Evolutionary conservation across 2,797 vertebrate genomes (phyloP), one percentile per base, ranked within the genome.

Genomic region (Phoxinus dragarum): DNA sequence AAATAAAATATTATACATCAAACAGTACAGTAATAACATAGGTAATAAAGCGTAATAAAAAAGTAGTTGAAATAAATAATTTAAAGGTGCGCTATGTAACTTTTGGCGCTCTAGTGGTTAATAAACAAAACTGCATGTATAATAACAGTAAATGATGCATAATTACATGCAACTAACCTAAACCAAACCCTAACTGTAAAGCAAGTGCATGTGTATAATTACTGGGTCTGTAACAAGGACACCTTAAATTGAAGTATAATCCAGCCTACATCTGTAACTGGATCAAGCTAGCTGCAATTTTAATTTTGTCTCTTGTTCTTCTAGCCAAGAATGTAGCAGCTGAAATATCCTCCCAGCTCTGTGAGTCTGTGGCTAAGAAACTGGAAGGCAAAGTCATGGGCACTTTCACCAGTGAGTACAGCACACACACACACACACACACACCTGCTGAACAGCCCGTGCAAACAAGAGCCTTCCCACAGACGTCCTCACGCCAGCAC

Each of bases 361-460:
- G 98, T 74, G 97, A 98, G 87, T 99, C 98, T 0, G 97, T 99
- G 88, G 98, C 97, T 88, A 99, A 96, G 92, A 99, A 99, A 90
- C 93, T 99, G 94, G 98, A 99, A 93, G 98, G 98, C 87, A 99
- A 98, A 94, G 97, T 99, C 94, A 99, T 99, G 98, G 98, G 98
- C 89, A 99, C 98, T 0, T 99, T 99, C 94, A 98, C 97, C 94
- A 99, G 98, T 99, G 68, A 89, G 88, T 89, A 81, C 67, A 69
- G 3, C 11, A 3, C 52, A 49, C 49, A 17, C 44, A 47, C 44
- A 44, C 42, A 17, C 47, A 56, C 38, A 52, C 49, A 52, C 49
- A 12, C 49, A 38, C 40, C n/a, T 82, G 71, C 74, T 21, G n/a
- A 76, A 44, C 38, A 75, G 6, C 56, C 17, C 5, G 11, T 68